These are phyloP conservation scores for Pseudopodoces humilis DNA, from an alignment of 2,113 vertebrate genomes.

Conservation along the genomic window DNA sequence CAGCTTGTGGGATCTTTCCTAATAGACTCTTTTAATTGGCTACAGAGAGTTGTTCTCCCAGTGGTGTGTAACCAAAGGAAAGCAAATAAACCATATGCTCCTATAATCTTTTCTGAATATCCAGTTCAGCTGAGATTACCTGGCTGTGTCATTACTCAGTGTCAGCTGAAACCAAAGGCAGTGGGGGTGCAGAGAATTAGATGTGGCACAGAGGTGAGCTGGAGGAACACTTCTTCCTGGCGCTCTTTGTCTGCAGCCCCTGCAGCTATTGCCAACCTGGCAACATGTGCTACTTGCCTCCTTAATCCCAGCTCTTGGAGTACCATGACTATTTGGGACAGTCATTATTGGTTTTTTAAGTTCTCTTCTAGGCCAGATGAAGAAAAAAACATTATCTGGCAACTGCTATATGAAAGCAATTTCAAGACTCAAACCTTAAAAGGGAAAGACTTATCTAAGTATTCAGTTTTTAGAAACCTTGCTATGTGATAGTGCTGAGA, in stretches of 20 bases:
- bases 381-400: not conserved
- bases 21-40: not conserved
- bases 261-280: not conserved
- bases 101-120: not conserved
- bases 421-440: not conserved
- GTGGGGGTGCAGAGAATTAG: not conserved
- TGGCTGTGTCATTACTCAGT: not conserved
- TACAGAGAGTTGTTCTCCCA: not conserved
- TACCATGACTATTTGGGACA: not conserved
- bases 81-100: not conserved
- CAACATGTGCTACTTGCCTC: not conserved
- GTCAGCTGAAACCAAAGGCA: not conserved
- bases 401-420: not conserved
- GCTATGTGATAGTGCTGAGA: not conserved
- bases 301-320: not conserved
- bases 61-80: not conserved
- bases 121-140: not conserved
- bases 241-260: not conserved
- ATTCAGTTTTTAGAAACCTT: not conserved
- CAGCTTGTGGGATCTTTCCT: not conserved
- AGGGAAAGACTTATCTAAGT: not conserved
- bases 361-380: not conserved
- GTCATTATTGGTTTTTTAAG: not conserved
- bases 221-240: not conserved
- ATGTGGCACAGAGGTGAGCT: not conserved